A percentile compares a stretch with the other conserved stretches of the same genome.
These are phyloP conservation scores for Dicyrtomina minuta DNA, from an alignment of 2,888 invertebrate species.

Conservation along the genomic window DNA sequence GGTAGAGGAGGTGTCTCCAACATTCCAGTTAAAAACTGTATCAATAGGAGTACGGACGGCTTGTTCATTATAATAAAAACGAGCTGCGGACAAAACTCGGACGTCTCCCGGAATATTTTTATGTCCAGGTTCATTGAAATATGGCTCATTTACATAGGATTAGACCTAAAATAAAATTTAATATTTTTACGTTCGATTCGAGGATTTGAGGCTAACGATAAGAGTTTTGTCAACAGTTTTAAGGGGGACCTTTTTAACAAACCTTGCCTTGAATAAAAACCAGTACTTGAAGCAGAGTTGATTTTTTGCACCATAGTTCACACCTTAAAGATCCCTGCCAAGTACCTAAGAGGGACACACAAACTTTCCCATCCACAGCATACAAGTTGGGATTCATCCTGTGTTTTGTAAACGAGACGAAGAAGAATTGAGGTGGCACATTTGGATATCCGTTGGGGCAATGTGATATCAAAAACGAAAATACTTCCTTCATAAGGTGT, in stretches of 20 bases:
- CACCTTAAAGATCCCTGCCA: slow-evolving; percentile 87
- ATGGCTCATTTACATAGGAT: slow-evolving; percentile 92
- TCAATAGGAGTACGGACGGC: neutral
- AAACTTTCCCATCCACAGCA: slow-evolving; percentile 82
- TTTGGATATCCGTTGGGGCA: slow-evolving; percentile 86
- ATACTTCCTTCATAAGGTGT: slow-evolving; percentile 95
- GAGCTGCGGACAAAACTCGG: neutral
- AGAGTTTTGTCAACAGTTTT: too few species aligned
- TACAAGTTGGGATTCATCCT: slow-evolving; percentile 93
- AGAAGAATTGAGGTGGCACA: slow-evolving; percentile 86
- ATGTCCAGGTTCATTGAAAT: slow-evolving; percentile 96
- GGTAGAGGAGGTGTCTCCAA: neutral
- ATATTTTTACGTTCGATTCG: too few species aligned
- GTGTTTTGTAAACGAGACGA: slow-evolving; percentile 87
- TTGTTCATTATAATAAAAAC: neutral
- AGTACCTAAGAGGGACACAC: slow-evolving; percentile 89
- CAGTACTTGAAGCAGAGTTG: slow-evolving; percentile 84
- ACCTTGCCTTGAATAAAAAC: slow-evolving; percentile 95
- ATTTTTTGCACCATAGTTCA: slow-evolving; percentile 83
- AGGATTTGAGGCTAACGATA: too few species aligned
- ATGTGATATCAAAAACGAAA: slow-evolving; percentile 91
- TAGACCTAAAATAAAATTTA: slow-evolving; percentile 74
- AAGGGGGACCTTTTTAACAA: too few species aligned
- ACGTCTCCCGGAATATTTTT: slow-evolving; percentile 63
- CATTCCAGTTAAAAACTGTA: neutral